Conservation (phyloP, 1,140 invertebrate species). For the Coptotermes formosanus region DNA sequence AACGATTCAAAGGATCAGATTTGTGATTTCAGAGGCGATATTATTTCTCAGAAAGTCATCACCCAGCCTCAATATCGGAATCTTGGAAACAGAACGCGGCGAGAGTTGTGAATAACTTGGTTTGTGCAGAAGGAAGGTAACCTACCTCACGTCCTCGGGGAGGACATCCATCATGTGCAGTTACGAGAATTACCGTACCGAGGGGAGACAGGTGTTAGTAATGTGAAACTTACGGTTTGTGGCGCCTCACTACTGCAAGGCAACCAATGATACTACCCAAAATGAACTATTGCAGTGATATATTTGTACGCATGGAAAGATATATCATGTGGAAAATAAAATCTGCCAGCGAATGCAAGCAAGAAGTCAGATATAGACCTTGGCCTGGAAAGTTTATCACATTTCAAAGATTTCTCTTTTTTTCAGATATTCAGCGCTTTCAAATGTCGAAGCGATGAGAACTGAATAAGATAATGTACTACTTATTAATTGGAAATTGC, state of each 20-base stretch:
- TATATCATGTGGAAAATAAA: not conserved
- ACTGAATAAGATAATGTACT: no score
- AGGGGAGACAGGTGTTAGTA: not conserved
- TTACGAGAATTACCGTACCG: conserved; percentile 9
- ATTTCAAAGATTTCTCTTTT: not conserved
- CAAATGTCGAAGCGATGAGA: no score
- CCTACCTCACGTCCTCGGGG: not conserved
- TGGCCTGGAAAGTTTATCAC: not conserved
- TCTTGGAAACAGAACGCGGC: not conserved
- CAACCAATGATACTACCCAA: not conserved
- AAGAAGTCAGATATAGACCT: not conserved
- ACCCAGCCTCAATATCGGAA: not conserved
- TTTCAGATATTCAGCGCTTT: not conserved
- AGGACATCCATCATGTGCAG: conserved; percentile 1
- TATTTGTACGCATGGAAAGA: not conserved
- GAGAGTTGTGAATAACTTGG: not conserved
- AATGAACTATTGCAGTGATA: not conserved
- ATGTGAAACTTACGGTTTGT: conserved; percentile 1
- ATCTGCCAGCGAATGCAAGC: not conserved
- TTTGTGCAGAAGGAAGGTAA: not conserved
- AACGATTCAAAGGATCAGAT: no score
- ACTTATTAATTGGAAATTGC: no score
- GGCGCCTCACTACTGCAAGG: not conserved
- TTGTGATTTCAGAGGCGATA: no score
- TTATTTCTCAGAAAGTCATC: no score